A percentile compares a stretch with the other conserved stretches of the same genome.
phyloP scores from a whole-genome alignment of 53 echinoderm and acorn worm species.

The Actinopyga echinites region DNA sequence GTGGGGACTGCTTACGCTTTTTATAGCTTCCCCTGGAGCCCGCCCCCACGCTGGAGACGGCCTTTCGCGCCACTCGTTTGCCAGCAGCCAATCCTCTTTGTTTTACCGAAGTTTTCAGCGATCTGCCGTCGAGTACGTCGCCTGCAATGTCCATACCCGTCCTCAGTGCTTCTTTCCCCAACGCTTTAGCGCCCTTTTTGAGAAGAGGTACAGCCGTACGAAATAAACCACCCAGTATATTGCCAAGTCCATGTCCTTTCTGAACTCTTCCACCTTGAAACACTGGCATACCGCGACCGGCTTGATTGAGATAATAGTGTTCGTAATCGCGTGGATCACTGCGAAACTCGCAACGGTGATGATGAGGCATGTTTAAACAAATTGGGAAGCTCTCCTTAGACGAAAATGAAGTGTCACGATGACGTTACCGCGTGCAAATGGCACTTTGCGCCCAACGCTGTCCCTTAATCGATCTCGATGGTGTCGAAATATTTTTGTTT shows the following conservation, averaged over 20 bases:
- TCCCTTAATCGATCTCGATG: constrained; percentile 45
- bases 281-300: neutral
- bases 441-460: neutral
- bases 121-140: too few relatives aligned
- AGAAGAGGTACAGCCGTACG: too few relatives aligned
- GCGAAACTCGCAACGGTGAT: neutral
- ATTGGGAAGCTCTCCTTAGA: neutral
- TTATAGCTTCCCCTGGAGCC: neutral
- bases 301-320: too few relatives aligned
- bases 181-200: too few relatives aligned
- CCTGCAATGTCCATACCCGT: too few relatives aligned
- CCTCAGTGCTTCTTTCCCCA: neutral
- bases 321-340: neutral
- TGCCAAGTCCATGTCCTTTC: too few relatives aligned
- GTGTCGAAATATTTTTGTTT: too few relatives aligned
- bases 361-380: neutral
- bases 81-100: constrained; percentile 18
- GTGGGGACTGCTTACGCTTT: neutral
- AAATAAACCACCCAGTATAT: constrained; percentile 44
- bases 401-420: neutral
- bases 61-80: neutral
- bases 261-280: constrained; percentile 10
- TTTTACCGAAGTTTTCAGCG: too few relatives aligned
- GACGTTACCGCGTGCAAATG: neutral
- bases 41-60: neutral